These are phyloP conservation scores for Danio kyathit DNA, from an alignment of 2,797 vertebrate species.

Conservation along the genomic window DNA sequence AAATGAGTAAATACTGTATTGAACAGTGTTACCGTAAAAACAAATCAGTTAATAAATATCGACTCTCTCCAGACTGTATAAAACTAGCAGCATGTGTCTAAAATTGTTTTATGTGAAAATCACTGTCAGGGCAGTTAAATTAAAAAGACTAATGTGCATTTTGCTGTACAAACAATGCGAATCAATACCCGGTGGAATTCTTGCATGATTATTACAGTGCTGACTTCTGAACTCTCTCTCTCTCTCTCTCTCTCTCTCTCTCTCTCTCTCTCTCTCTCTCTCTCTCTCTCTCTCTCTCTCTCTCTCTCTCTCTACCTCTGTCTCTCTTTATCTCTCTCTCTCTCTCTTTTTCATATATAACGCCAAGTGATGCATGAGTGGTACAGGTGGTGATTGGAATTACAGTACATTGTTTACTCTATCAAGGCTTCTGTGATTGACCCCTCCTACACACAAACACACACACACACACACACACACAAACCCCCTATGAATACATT, in stretches of 20 bases:
- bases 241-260: too few species aligned
- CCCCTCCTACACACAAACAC: conserved; percentile 24
- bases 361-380: conserved; percentile 59
- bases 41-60: background rate
- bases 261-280: background rate
- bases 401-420: conserved; percentile 76
- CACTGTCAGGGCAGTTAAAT: background rate
- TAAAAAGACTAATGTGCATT: conserved; percentile 28
- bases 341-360: background rate
- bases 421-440: conserved; percentile 73
- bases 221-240: conserved; percentile 49
- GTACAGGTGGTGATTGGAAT: conserved; percentile 80
- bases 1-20: too few species aligned
- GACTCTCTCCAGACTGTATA: conserved; percentile 4
- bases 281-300: conserved; percentile 28
- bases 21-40: background rate
- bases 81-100: conserved; percentile 3
- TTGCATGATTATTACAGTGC: conserved; percentile 39
- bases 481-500: conserved; percentile 1
- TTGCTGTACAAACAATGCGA: conserved; percentile 53
- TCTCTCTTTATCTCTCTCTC: background rate
- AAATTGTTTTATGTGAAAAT: conserved; percentile 20
- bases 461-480: background rate
- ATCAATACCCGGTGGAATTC: conserved; percentile 54
- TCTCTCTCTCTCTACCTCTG: too few species aligned